Percentiles rank a stretch among this genome's conserved stretches.
These are phyloP conservation scores for Leptura quadrifasciata DNA, from an alignment of 2,888 invertebrate genomes.

Conservation along the genomic window DNA sequence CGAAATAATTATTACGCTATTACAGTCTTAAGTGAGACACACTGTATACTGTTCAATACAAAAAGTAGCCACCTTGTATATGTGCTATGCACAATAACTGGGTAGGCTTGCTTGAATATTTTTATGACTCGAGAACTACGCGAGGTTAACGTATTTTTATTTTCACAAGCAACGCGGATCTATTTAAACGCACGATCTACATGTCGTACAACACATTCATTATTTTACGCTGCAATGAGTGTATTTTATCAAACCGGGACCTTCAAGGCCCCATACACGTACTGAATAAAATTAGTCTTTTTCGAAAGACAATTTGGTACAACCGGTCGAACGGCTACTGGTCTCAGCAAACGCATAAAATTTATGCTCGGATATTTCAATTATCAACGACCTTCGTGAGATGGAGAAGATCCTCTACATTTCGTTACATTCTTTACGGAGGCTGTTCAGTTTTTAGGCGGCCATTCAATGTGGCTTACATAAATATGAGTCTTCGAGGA, in stretches of 20 bases:
- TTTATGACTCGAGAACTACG: conserved; percentile 13
- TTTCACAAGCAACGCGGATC: conserved; percentile 25
- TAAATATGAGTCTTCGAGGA: not conserved
- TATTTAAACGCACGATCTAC: conserved; percentile 16
- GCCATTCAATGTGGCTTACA: not conserved
- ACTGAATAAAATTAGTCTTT: conserved; percentile 53
- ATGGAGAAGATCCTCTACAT: conserved; percentile 18
- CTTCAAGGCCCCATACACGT: conserved; percentile 43
- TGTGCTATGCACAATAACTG: not conserved
- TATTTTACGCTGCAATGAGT: conserved; percentile 48
- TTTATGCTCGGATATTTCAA: conserved; percentile 52
- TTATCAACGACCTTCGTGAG: conserved; percentile 41
- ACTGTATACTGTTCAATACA: too few species aligned
- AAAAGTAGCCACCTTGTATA: too few species aligned
- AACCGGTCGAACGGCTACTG: conserved; percentile 62
- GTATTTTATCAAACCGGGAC: conserved; percentile 51
- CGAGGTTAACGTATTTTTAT: conserved; percentile 33
- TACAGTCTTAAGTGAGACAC: too few species aligned
- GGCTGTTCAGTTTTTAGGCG: conserved; percentile 7
- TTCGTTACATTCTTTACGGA: conserved; percentile 25
- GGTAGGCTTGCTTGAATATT: conserved; percentile 17
- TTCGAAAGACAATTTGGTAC: conserved; percentile 57
- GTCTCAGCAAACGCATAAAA: conserved; percentile 47
- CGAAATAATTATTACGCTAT: too few species aligned
- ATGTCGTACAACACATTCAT: conserved; percentile 42